Evolutionary conservation across 2,113 vertebrate species (phyloP).

Genomic region (Herpetotheres cachinnans): DNA sequence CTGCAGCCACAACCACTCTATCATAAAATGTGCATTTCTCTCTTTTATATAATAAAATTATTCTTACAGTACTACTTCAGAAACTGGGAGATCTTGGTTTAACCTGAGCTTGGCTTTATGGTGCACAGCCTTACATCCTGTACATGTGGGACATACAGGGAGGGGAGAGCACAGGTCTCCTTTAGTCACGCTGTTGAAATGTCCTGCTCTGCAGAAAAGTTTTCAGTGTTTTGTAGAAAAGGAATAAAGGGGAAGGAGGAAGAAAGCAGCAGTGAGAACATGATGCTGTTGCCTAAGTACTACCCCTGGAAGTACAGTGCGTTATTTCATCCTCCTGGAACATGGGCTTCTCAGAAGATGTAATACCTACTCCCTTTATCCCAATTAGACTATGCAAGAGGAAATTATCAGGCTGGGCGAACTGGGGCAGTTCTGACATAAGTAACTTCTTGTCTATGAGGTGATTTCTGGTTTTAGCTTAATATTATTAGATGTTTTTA

Average conservation of each 20-base stretch:
- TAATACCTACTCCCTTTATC: not conserved
- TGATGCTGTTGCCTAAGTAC: not conserved
- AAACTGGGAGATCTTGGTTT: not conserved
- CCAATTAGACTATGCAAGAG: not conserved
- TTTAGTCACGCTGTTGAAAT: not conserved
- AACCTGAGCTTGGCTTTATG: not conserved
- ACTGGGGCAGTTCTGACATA: not conserved
- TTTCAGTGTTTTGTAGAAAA: not conserved
- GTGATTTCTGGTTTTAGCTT: not conserved
- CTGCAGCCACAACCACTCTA: not conserved
- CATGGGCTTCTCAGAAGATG: not conserved
- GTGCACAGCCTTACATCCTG: not conserved
- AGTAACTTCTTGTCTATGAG: not conserved
- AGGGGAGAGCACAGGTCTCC: not conserved
- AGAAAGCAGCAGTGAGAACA: not conserved
- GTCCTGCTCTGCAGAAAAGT: not conserved
- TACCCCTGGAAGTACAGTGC: not conserved
- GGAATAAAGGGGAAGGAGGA: not conserved
- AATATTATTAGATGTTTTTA: not conserved
- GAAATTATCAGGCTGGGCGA: not conserved
- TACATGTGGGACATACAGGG: rapidly evolving
- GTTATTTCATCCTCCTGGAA: not conserved
- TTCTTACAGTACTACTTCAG: not conserved
- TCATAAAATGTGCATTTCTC: not conserved
- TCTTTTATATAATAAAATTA: not conserved